Conservation (phyloP, 2,797 vertebrate genomes). For the Psittacula derbiana region DNA sequence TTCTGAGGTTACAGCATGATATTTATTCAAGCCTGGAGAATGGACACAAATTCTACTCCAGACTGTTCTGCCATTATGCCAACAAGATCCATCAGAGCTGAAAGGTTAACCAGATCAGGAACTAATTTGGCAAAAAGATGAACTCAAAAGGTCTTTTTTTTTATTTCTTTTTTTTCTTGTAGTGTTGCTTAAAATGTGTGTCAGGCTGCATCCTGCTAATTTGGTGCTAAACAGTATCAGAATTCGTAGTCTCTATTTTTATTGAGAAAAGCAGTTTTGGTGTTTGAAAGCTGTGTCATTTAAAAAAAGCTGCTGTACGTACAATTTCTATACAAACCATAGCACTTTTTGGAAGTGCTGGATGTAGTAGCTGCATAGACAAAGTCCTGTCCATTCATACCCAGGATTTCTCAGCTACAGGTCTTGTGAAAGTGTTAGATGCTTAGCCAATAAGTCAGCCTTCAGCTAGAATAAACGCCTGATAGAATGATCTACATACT, state of each 20-base stretch:
- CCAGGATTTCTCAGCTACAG: background rate
- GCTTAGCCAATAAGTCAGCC: background rate
- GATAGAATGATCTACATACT: background rate
- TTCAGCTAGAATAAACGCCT: background rate
- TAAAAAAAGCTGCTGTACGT: background rate
- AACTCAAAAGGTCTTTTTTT: background rate
- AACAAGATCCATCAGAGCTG: background rate
- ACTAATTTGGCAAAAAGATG: background rate
- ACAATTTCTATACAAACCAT: accelerated
- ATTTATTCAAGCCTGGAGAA: background rate
- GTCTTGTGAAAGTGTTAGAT: background rate
- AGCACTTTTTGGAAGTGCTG: background rate
- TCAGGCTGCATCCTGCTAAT: background rate
- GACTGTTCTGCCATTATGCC: background rate
- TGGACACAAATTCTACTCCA: background rate
- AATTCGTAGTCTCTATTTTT: background rate
- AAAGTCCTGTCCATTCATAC: background rate
- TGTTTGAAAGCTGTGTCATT: background rate
- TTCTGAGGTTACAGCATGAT: background rate
- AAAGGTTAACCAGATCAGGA: background rate
- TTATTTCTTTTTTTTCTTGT: background rate
- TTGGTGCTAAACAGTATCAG: background rate
- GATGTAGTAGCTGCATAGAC: background rate
- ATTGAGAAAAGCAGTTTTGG: background rate
- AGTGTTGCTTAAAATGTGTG: background rate